Evolutionary conservation across 2,888 invertebrate species (phyloP), one percentile per base, ranked within the genome.

Genomic region (Ormyrus rosae): DNA sequence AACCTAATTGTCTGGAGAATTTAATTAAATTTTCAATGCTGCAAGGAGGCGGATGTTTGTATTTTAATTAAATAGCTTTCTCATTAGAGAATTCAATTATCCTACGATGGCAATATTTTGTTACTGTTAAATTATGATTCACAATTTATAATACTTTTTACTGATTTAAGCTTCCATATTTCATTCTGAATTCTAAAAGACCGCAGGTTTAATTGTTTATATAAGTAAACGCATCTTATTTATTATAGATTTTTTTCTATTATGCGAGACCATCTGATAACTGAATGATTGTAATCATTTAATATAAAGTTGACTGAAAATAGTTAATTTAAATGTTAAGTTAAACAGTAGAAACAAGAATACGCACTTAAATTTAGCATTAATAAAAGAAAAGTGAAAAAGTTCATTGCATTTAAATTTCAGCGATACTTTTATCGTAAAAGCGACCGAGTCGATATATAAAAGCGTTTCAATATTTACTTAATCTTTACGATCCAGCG

Each of bases 11-110:
- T 69, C n/a, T 45, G 19, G 13, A n/a, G 53, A 45, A 48, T 78
- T 78, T 78, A 72, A 78, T 78, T 78, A 78, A 73, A 73, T 61
- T 78, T 78, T 63, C n/a, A 67, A 68, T 50, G 34, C 9, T 55
- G 53, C 5, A 9, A 50, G 11, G n/a, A 63, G 46, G n/a, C 7
- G 58, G 8, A 45, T 34, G 34, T 34, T 34, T 34, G 34, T 19
- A 19, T 19, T 19, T 19, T 19, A 19, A 19, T 19, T 19, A 19
- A 19, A 19, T 19, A 19, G 19, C 19, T 19, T 19, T 19, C 19
- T 19, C 19, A 19, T 19, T 19, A 19, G 19, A 19, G 19, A 19
- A 19, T 19, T 19, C 19, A 19, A 19, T 1, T 19, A 19, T 19
- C 0, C 13, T 13, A 13, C 13, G 13, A 13, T 13, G 13, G 13